These are phyloP conservation scores for Clivina fossor DNA, from an alignment of 2,888 invertebrate genomes.

Conservation along the genomic window DNA sequence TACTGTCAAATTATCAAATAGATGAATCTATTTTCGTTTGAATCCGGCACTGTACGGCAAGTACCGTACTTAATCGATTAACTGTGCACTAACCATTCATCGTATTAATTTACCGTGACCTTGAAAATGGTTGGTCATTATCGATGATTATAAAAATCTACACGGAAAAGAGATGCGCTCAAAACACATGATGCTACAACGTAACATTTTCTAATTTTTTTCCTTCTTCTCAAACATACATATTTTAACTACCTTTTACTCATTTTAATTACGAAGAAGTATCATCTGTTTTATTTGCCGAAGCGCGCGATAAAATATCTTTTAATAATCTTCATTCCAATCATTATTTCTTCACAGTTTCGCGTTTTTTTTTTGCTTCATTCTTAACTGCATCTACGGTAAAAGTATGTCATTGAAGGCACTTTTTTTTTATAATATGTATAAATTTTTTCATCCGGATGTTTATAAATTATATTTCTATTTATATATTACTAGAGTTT, in stretches of 20 bases:
- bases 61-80: conserved; percentile 17
- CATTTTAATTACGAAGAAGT: not conserved
- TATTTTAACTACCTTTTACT: not conserved
- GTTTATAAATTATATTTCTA: too few relatives aligned
- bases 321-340: not conserved
- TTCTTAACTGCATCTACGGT: too few relatives aligned
- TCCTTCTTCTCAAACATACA: not conserved
- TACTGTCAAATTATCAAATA: too few relatives aligned
- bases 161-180: not conserved
- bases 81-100: conserved; percentile 8
- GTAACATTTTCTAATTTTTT: not conserved
- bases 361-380: too few relatives aligned
- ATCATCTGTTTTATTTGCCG: not conserved
- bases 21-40: too few relatives aligned
- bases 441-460: too few relatives aligned
- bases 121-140: conserved; percentile 23
- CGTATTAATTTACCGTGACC: conserved; percentile 13
- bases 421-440: too few relatives aligned
- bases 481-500: too few relatives aligned
- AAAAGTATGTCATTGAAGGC: too few relatives aligned
- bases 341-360: not conserved
- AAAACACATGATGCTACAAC: not conserved
- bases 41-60: not conserved
- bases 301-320: not conserved
- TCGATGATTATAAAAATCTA: conserved; percentile 24